Base-by-base conservation (phyloP, 1,140 invertebrate species). In the fruit fly (Drosophila melanogaster) region DNA sequence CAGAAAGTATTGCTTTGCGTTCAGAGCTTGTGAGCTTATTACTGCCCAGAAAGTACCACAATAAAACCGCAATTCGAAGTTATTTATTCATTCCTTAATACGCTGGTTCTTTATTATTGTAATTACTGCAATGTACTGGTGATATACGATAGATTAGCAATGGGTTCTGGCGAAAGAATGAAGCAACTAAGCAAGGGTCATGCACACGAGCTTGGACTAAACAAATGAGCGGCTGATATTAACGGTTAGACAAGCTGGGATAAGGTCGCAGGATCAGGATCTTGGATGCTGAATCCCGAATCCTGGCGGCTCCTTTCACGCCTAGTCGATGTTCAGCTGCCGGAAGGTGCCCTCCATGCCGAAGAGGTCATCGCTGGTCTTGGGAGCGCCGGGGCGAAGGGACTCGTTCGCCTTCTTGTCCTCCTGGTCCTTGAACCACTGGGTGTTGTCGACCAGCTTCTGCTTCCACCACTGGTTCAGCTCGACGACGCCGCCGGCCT, bases 291-390 rank as follows among this genome's bases (percentile, higher is more conserved):
- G 54, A 19, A n/a, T 60, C 15, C 11, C 7, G 43, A n/a, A 65
- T 75, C 59, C 81, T 30, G 7, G 30, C 2, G 19, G 19, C 19
- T 33, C 10, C 33, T 33, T 11, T 11, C 50, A 17, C 17, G 12
- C 47, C 93, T 93, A 97, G 93, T 97, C 96, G 71, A 97, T 96
- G 33, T 94, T 91, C 7, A 97, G 91, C 92, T 97, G 95, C 79
- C 96, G 93, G 92, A 97, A 97, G 24, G 96, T 96, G 43, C 96
- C 96, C 72, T 97, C 96, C 77, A 97, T 94, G 26, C 96, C 96
- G 70, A 97, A 97, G 0, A 97, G 91, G 83, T 97, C 96, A 73
- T 96, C 95, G 58, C 95, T 94, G 50, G 96, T 96, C 81, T 96
- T 97, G 40, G 96, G 96, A 85, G 95, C 95, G 40, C 92, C 96